Evolutionary conservation across 2,888 invertebrate genomes (phyloP).

Genomic region (Rapana venosa): DNA sequence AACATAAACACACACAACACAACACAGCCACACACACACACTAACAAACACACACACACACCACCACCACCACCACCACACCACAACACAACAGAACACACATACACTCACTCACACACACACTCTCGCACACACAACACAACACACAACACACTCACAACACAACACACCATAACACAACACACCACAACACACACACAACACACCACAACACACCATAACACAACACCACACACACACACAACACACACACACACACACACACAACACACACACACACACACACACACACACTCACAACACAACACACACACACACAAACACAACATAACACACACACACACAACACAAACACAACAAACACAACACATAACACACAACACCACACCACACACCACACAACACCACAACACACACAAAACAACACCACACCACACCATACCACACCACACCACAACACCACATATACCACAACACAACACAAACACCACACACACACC

Average conservation of each 20-base stretch:
- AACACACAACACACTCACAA: too few relatives aligned
- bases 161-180: too few relatives aligned
- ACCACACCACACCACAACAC: not conserved
- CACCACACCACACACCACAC: constrained; percentile 23
- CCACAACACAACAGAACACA: too few relatives aligned
- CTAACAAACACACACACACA: too few relatives aligned
- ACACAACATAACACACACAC: not conserved
- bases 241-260: constrained; percentile 13
- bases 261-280: constrained; percentile 15
- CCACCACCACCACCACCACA: too few relatives aligned
- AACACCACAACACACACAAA: not conserved
- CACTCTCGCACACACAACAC: constrained; percentile 21
- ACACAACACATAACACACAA: constrained; percentile 22
- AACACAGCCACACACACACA: too few relatives aligned
- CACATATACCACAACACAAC: constrained; percentile 4
- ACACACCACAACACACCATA: too few relatives aligned
- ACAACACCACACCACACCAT: not conserved
- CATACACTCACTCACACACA: too few relatives aligned
- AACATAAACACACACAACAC: too few relatives aligned
- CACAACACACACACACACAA: constrained; percentile 1
- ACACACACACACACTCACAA: constrained; percentile 20
- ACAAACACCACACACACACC: too few relatives aligned
- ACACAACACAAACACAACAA: not conserved
- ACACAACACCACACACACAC: constrained; percentile 22
- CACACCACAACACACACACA: constrained; percentile 26